phyloP scores from a whole-genome alignment of 2,113 vertebrate genomes.

The Corythaixoides concolor region DNA sequence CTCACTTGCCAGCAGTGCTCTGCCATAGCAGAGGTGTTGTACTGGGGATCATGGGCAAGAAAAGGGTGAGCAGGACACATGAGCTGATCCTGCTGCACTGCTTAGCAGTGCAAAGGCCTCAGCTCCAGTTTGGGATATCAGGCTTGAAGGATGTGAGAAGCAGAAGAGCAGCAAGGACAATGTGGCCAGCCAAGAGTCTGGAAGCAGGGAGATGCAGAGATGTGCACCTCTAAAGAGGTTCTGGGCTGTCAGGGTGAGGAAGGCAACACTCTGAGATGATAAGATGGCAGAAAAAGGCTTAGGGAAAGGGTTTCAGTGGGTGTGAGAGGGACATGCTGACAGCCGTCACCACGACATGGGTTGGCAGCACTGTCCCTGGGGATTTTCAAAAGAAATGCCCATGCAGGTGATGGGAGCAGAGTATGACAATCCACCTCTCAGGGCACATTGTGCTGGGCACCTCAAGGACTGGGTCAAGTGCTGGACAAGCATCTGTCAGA shows the following conservation, averaged over 20 bases:
- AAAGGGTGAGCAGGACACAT: not conserved
- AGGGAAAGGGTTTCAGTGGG: not conserved
- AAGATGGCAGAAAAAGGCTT: not conserved
- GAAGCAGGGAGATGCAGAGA: not conserved
- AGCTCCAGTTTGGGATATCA: accelerated
- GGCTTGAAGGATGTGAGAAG: not conserved
- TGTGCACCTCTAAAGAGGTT: not conserved
- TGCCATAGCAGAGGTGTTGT: not conserved
- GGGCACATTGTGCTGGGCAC: not conserved
- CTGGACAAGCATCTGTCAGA: not conserved
- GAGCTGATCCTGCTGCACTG: not conserved
- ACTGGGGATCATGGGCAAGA: not conserved
- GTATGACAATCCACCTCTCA: not conserved
- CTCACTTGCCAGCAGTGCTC: not conserved
- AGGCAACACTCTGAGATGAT: not conserved
- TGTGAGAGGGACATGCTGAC: not conserved
- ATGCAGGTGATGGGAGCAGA: not conserved
- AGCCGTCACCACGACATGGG: not conserved
- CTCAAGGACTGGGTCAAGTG: not conserved
- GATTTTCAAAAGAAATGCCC: not conserved
- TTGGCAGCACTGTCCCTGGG: not conserved
- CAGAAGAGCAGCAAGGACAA: not conserved
- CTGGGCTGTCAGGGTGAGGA: not conserved
- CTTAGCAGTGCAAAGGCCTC: not conserved
- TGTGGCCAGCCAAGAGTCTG: not conserved